Evolutionary conservation across 2,797 vertebrate species (phyloP), one percentile per base, ranked within the genome.

Genomic region (Sebastes itinus): DNA sequence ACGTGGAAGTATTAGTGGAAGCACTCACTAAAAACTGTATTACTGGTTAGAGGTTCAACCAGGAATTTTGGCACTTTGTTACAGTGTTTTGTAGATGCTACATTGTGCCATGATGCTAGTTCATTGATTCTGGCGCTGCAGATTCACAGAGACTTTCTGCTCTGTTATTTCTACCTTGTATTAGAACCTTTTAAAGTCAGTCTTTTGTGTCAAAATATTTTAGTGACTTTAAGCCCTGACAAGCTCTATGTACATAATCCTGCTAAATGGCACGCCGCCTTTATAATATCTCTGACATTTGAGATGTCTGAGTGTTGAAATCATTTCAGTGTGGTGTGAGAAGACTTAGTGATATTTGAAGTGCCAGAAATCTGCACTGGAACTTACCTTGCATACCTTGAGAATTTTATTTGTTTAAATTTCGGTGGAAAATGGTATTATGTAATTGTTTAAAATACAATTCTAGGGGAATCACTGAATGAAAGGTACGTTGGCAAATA

Each of bases 191-290:
- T 77, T 49, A 32, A 77, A 72, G 35, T 69, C 13, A 20, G 22
- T 54, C 20, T 77, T 76, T 86, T 72, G 4, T 65, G 16, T 32
- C 54, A 64, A 59, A 82, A 78, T 71, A 69, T 82, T 64, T 35
- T 18, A 75, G 67, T 75, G 49, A 25, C 33, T 77, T 71, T 42
- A 78, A 88, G 63, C 70, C 63, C 22, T 55, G 25, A 70, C 35
- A 70, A 71, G 42, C 14, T 74, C n/a, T 20, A 10, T 61, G 46
- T 59, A 49, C 22, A 52, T 83, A 70, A 86, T 75, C 59, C 77
- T 35, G 12, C 46, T 75, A 81, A 80, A 78, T 80, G 20, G 27
- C 63, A 77, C 7, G 14, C 11, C 18, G 10, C 60, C 6, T 78
- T 69, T 58, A 65, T n/a, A 52, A 59, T 42, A 35, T 54, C 11